These are phyloP conservation scores for Arrhamphus sclerolepis DNA, from an alignment of 2,797 vertebrate genomes.

Conservation along the genomic window DNA sequence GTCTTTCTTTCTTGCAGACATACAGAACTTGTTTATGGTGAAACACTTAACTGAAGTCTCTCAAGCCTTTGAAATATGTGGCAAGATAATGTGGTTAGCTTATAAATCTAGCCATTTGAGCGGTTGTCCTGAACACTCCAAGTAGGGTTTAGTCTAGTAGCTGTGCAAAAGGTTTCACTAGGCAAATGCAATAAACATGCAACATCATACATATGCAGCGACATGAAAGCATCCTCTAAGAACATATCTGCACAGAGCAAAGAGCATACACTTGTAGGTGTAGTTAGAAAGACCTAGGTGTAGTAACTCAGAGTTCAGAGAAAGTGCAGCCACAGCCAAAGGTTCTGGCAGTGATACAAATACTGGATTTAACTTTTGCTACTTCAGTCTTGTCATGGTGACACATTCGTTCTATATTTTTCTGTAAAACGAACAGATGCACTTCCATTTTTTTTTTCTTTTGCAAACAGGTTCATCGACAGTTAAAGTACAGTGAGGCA, in stretches of 20 bases:
- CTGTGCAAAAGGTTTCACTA: background rate
- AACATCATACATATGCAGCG: conserved; percentile 7
- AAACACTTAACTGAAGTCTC: conserved; percentile 22
- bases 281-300: background rate
- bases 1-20: conserved; percentile 28
- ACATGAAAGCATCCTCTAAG: conserved; percentile 6
- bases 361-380: no score
- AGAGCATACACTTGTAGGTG: no score
- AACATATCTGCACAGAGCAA: background rate
- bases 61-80: conserved; percentile 19
- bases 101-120: conserved; percentile 34
- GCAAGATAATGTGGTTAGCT: conserved; percentile 34
- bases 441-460: no score
- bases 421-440: no score
- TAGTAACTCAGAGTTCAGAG: background rate
- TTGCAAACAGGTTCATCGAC: no score
- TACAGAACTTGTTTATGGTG: conserved; percentile 12
- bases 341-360: no score
- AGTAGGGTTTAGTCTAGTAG: conserved; percentile 25
- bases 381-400: no score
- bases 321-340: background rate
- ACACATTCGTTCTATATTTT: no score
- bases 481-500: no score
- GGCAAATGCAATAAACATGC: conserved; percentile 1
- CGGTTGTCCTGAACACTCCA: conserved; percentile 30